phyloP scores from a whole-genome alignment of 2,113 vertebrate species.

The Oplegnathus fasciatus region DNA sequence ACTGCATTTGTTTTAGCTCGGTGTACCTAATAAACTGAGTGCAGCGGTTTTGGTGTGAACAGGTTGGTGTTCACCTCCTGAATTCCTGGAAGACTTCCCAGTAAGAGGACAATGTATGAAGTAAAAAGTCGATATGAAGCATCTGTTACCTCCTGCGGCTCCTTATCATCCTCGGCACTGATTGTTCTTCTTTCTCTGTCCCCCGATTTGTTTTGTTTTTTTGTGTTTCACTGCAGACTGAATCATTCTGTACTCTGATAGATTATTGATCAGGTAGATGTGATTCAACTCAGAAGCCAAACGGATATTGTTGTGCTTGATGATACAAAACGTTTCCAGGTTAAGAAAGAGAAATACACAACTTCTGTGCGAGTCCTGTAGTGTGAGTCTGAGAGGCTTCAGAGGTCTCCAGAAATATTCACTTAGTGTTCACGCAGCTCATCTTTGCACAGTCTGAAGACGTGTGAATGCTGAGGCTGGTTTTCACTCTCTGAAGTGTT shows the following conservation, averaged over 20 bases:
- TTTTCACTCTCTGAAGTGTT: conserved; percentile 25
- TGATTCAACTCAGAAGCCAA: neutral
- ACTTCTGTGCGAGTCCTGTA: neutral
- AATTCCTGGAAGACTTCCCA: neutral
- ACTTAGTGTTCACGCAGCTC: neutral
- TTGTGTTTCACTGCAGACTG: neutral
- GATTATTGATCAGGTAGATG: neutral
- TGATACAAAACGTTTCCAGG: neutral
- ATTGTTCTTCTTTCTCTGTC: neutral
- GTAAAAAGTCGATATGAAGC: neutral
- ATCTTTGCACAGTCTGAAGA: neutral
- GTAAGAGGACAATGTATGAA: neutral
- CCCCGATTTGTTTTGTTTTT: too few relatives aligned
- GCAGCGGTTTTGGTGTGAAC: neutral
- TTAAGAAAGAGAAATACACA: neutral
- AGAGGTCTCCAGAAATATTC: conserved; percentile 4
- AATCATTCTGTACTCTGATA: neutral
- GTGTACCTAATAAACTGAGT: neutral
- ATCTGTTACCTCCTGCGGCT: neutral
- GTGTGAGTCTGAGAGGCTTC: neutral
- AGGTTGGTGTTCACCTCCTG: neutral
- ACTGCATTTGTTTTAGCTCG: too few relatives aligned
- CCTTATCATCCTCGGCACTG: neutral
- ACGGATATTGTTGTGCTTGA: neutral
- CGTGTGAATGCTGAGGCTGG: conserved; percentile 9